These are phyloP conservation scores for Heliconius eleuchia DNA, from an alignment of 1,140 invertebrate genomes.

Conservation along the genomic window DNA sequence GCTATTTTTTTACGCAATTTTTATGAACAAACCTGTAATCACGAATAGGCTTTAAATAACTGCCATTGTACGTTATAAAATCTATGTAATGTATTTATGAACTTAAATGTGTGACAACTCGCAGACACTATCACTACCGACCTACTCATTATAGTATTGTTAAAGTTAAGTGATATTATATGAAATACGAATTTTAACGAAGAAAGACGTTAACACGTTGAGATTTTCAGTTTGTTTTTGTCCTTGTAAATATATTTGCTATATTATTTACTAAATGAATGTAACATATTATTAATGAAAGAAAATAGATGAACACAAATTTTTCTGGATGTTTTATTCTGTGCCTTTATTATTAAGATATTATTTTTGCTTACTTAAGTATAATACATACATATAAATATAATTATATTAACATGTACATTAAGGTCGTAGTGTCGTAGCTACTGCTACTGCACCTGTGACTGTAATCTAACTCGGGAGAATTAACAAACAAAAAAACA, in stretches of 20 bases:
- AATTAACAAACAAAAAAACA: too few species aligned
- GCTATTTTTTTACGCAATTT: neutral
- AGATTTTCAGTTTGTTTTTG: conserved; percentile 76
- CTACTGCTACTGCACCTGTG: too few species aligned
- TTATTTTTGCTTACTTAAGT: neutral
- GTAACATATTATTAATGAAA: conserved; percentile 82
- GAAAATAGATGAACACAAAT: conserved; percentile 81
- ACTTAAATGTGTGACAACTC: conserved; percentile 46
- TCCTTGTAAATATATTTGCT: conserved; percentile 82
- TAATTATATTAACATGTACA: neutral
- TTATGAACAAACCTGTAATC: neutral
- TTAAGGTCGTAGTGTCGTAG: too few species aligned
- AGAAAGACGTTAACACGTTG: conserved; percentile 64
- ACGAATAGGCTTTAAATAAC: conserved; percentile 13
- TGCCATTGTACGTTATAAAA: conserved; percentile 6
- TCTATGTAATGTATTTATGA: neutral
- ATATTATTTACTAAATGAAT: conserved; percentile 82
- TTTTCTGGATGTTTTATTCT: conserved; percentile 71
- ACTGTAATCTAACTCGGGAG: too few species aligned
- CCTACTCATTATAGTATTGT: conserved; percentile 64
- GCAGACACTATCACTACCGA: conserved; percentile 57
- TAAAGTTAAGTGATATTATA: conserved; percentile 77
- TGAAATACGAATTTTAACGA: conserved; percentile 79
- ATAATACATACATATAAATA: neutral
- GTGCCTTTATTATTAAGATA: neutral